Evolutionary conservation across 2,888 invertebrate genomes (phyloP), one percentile per base, ranked within the genome.

Genomic region (Leucozona laternaria): DNA sequence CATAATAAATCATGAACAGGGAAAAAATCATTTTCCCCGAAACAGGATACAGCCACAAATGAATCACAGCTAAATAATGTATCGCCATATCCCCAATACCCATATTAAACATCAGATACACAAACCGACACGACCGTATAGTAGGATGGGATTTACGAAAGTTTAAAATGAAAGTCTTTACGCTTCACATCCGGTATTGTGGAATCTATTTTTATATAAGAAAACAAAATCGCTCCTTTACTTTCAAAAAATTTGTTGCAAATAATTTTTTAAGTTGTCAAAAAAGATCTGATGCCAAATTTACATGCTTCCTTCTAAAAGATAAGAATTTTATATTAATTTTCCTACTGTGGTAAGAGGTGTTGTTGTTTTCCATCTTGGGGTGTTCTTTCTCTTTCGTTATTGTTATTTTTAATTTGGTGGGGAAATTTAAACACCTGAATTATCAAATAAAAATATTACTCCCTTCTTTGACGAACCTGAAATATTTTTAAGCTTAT

Each of bases 1-100:
- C 75, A 57, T 57, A 57, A 68, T 77, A 77, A 76, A 77, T 77
- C 72, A 77, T 72, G 62, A 25, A 50, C 25, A 25, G 57, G 76
- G n/a, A 11, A 66, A 58, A 77, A 70, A 53, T 77, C 34, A 28
- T 66, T 45, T 68, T 72, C 58, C 72, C 53, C 66, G 58, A 77
- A 78, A 72, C 77, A 72, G 77, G 77, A 82, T 77, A 68, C 66
- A 82, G 58, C 68, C 77, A 25, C 72, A 82, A 82, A 82, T 82
- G 82, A 82, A 72, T 82, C 77, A 60, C 82, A 82, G 82, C 72
- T 78, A 77, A 82, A 72, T 72, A 57, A 57, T 57, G 55, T 78
- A 78, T 78, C 25, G 68, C 53, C 53, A 78, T 72, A 15, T 53
- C 53, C 53, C 68, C 43, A 28, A 55, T 55, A 53, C 22, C 13